phyloP scores from a whole-genome alignment of 2,113 vertebrate genomes.

The Stercorarius parasiticus region DNA sequence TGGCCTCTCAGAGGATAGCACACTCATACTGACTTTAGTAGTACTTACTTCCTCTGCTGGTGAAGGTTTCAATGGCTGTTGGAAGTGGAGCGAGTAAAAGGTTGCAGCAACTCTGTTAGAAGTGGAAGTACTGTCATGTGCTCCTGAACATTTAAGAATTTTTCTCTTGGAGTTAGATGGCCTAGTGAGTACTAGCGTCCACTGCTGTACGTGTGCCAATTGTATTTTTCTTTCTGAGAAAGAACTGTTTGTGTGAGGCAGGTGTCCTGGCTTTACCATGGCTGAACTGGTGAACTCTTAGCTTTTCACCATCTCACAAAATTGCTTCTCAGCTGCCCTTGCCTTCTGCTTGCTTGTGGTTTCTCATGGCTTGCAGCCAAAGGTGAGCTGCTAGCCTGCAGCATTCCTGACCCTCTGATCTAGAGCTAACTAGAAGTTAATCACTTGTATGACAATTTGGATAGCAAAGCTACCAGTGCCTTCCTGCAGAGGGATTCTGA shows the following conservation, averaged over 20 bases:
- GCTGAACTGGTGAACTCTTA: neutral
- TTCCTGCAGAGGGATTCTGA: neutral
- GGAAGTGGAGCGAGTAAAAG: neutral
- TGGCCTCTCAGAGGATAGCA: neutral
- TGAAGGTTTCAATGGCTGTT: neutral
- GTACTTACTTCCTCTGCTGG: neutral
- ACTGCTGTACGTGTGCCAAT: neutral
- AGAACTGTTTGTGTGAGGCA: fast-evolving
- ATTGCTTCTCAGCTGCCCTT: neutral
- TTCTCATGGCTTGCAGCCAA: neutral
- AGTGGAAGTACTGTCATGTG: neutral
- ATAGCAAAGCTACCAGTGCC: neutral
- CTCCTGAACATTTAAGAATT: neutral
- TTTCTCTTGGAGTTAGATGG: neutral
- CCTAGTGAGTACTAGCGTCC: neutral
- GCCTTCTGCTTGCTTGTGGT: neutral
- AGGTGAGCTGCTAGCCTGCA: neutral
- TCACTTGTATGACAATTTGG: neutral
- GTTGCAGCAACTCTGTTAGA: neutral
- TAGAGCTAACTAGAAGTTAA: neutral
- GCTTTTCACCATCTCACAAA: neutral
- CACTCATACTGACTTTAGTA: neutral
- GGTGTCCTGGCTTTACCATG: neutral
- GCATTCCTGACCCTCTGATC: neutral
- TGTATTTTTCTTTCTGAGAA: neutral